Evolutionary conservation across 2,888 invertebrate species (phyloP), one percentile per base, ranked within the genome.

Genomic region (Carcina quercana): DNA sequence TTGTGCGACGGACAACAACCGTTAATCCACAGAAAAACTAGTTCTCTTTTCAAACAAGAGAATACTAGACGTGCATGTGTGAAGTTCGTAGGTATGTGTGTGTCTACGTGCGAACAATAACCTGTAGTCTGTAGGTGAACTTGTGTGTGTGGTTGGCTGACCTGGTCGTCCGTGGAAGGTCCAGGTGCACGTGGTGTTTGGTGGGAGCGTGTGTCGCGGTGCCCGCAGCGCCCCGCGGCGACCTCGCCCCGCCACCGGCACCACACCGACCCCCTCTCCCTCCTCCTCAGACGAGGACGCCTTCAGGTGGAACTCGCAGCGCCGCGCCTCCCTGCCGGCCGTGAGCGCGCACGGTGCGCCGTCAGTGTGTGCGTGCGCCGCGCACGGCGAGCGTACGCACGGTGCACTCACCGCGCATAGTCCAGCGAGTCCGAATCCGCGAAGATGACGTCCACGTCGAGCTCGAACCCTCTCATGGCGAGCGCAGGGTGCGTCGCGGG

Each of bases 371-470:
- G 5, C 17, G 17, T 7, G 5, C 17, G 17, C 5, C 17, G 5
- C 17, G 17, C 17, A 7, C 17, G 17, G 19, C 14, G 13, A 13
- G 11, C 26, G 20, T 29, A 12, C 6, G 21, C 2, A 11, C 13
- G 30, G 17, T 17, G 15, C 15, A 24, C 50, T 48, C 15, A 83
- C 83, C 83, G 87, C 2, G 92, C 92, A 60, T 93, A 95, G 62
- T 95, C 95, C 29, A 92, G 86, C 0, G 94, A 93, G 57, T 94
- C 94, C 0, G 94, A 94, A 61, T 95, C 94, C 1, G 93, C 92
- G 61, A 95, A 95, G 21, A 95, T 88, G 21, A 96, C 92, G 53
- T 94, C 93, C n/a, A 95, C 92, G 48, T 82, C 80, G 25, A 96
- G 86, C 59, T 95, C 95, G 54, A 95, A 92, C 34, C 93, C 93